Evolutionary conservation across 2,888 invertebrate genomes (phyloP), one percentile per base, ranked within the genome.

Genomic region (Synergus japonicus): DNA sequence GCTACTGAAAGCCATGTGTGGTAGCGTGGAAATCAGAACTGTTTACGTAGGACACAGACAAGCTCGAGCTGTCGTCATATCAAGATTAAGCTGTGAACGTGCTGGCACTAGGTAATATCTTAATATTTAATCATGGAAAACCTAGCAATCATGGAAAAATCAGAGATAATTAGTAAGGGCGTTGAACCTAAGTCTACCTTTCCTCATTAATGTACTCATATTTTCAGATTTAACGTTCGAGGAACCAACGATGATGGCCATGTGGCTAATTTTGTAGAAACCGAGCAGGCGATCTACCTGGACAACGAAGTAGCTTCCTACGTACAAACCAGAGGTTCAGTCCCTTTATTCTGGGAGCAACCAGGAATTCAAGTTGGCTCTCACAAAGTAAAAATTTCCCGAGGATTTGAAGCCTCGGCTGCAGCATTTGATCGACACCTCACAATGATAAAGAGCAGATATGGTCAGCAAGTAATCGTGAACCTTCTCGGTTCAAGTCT

Each of bases 241-340:
- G 99, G 99, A n/a, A 97, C 97, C 84, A 99, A 99, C 93, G 99
- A 99, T 93, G 98, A 98, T 92, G 99, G 99, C 0, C 97, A 98
- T 93, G 99, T 99, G 18, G 99, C 99, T 1, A 99, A 99, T 94
- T 99, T 99, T 94, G 99, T 99, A 44, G 99, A 99, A 94, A 99
- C 99, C 0, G 99, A 99, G 93, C 99, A 99, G 94, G 97, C 98
- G 18, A 96, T 98, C 87, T 97, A 96, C 90, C 94, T 97, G 87
- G 99, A 99, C 91, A 97, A 98, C 88, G 96, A 97, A 89, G 95
- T 98, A 5, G 95, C 97, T 8, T 98, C 98, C 8, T 97, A 96
- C 90, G 93, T 99, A 13, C 97, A 97, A 93, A 98, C 98, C 0
- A 94, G 99, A 87, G 99, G 99, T 0, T 99, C 99, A 0, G 98